A percentile compares a stretch with the other conserved stretches of the same genome.
Conservation (phyloP, 2,113 vertebrate genomes). For the Ovis canadensis region DNA sequence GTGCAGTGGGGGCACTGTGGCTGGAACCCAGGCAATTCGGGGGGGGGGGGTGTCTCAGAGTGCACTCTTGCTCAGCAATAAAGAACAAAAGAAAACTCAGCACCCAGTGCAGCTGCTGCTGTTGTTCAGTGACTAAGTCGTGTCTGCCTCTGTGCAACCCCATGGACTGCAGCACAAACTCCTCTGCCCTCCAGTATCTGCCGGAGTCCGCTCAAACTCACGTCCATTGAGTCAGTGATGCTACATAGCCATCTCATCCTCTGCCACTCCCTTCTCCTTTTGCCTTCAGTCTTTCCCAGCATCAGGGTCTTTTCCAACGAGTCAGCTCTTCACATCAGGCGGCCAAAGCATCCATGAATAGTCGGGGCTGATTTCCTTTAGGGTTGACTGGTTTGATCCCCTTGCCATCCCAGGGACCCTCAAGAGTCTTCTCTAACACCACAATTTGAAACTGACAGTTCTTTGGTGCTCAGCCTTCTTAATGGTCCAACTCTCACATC, state of each 20-base stretch:
- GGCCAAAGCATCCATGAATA: background rate
- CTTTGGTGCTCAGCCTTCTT: background rate
- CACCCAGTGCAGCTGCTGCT: rapidly evolving
- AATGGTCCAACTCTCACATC: rapidly evolving
- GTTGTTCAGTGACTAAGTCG: rapidly evolving
- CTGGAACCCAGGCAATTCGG: background rate
- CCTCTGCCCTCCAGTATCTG: background rate
- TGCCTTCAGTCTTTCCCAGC: background rate
- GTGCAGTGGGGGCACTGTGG: background rate
- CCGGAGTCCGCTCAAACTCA: rapidly evolving
- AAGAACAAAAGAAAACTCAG: background rate
- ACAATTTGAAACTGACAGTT: rapidly evolving
- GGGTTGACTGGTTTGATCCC: background rate
- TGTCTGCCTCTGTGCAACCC: background rate
- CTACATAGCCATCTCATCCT: background rate
- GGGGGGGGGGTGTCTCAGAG: rapidly evolving
- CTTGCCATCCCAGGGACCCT: background rate
- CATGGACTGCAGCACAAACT: background rate
- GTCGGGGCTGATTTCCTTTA: background rate
- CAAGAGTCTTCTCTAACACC: background rate
- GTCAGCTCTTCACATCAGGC: background rate
- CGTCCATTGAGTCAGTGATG: background rate
- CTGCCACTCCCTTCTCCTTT: background rate
- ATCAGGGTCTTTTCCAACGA: background rate
- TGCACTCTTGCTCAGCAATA: background rate